phyloP scores from a whole-genome alignment of 2,888 invertebrate genomes.

The Lucinisca nassula region DNA sequence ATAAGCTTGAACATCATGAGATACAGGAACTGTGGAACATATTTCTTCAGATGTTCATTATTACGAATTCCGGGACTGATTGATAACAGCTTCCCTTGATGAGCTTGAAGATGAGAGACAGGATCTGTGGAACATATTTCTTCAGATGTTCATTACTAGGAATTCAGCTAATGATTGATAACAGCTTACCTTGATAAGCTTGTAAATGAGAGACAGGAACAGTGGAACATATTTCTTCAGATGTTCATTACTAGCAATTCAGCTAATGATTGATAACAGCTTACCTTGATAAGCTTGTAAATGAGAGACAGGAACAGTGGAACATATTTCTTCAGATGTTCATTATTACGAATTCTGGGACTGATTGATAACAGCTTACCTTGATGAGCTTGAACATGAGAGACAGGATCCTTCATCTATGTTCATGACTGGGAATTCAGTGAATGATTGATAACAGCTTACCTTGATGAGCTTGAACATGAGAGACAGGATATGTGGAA shows the following conservation, averaged over 20 bases:
- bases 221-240: slow-evolving; percentile 95
- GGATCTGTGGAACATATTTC: slow-evolving; percentile 95
- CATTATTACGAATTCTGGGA: slow-evolving; percentile 97
- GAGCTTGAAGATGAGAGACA: slow-evolving; percentile 96
- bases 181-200: slow-evolving; percentile 93
- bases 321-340: slow-evolving; percentile 95
- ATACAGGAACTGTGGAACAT: slow-evolving; percentile 95
- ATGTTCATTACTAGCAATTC: slow-evolving; percentile 97
- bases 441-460: too few relatives aligned
- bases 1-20: slow-evolving; percentile 97
- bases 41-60: slow-evolving; percentile 95
- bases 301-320: slow-evolving; percentile 95
- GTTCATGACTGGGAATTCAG: too few relatives aligned
- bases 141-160: slow-evolving; percentile 96
- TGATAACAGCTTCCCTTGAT: slow-evolving; percentile 92
- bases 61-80: slow-evolving; percentile 98
- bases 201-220: slow-evolving; percentile 96
- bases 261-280: slow-evolving; percentile 97
- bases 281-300: slow-evolving; percentile 94
- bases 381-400: too few relatives aligned
- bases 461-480: slow-evolving; percentile 96
- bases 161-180: slow-evolving; percentile 98
- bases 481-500: slow-evolving; percentile 95
- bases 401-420: too few relatives aligned
- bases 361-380: too few relatives aligned